Conservation (phyloP, 2,888 invertebrate species). For the Loripinus fragilis region DNA sequence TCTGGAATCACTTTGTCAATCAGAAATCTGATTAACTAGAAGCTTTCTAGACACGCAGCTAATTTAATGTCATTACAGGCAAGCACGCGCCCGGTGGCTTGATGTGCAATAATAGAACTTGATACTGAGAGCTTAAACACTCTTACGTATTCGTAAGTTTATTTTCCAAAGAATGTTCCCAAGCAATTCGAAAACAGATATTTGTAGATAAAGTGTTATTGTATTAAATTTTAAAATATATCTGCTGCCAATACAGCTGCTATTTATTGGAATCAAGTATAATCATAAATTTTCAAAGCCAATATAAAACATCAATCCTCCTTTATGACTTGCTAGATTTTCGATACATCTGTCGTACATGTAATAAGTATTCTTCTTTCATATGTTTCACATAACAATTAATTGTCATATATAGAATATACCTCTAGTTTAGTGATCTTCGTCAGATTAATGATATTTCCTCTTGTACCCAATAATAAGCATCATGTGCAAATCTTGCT, state of each 20-base stretch:
- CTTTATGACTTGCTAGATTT: too few species aligned
- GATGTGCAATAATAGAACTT: constrained; percentile 1
- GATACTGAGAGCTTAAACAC: neutral
- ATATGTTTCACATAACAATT: too few species aligned
- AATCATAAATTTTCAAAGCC: too few species aligned
- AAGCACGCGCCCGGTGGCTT: constrained; percentile 16
- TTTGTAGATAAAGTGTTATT: neutral
- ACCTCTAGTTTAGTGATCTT: too few species aligned
- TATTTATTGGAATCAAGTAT: too few species aligned
- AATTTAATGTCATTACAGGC: constrained; percentile 13
- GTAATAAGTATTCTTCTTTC: too few species aligned
- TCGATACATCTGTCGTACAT: too few species aligned
- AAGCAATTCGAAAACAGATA: neutral
- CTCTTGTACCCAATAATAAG: neutral
- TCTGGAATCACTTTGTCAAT: constrained; percentile 17
- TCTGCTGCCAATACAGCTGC: too few species aligned
- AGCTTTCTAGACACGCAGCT: constrained; percentile 14
- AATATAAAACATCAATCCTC: too few species aligned
- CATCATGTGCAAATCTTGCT: neutral
- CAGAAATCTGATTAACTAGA: constrained; percentile 12
- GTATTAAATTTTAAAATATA: neutral
- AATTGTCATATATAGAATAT: too few species aligned
- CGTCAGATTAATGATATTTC: neutral
- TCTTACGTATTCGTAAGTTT: neutral
- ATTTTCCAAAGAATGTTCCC: neutral